Percentiles rank a stretch among this genome's conserved stretches.
phyloP scores from a whole-genome alignment of 2,888 invertebrate species.

The Drosophila limbata region DNA sequence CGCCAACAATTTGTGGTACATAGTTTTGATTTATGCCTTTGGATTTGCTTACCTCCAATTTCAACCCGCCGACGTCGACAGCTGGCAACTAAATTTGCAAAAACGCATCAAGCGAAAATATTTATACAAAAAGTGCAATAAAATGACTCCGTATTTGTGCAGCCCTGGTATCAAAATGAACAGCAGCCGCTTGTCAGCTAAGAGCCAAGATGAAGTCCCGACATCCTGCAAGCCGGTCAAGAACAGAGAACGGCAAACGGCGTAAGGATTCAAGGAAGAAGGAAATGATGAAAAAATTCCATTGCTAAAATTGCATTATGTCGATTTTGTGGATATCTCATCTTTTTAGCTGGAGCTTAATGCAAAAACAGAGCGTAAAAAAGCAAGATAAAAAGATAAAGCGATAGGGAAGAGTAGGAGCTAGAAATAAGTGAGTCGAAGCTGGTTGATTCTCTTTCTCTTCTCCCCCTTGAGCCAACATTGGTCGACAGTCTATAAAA shows the following conservation, averaged over 20 bases:
- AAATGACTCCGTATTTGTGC: constrained; percentile 28
- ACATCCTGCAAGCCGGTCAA: constrained; percentile 3
- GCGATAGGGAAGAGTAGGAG: constrained; percentile 9
- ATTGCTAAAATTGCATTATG: constrained; percentile 75
- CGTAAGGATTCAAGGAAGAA: constrained; percentile 18
- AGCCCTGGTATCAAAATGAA: constrained; percentile 35
- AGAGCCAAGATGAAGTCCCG: constrained; percentile 14
- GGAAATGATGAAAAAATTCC: constrained; percentile 55
- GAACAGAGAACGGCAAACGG: constrained; percentile 13
- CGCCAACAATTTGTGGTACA: constrained; percentile 36
- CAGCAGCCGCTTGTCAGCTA: constrained; percentile 18
- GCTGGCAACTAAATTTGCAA: constrained; percentile 54
- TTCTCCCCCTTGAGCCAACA: constrained; percentile 48
- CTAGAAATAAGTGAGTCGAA: constrained; percentile 44
- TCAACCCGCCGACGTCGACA: constrained; percentile 17
- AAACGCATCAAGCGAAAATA: constrained; percentile 49
- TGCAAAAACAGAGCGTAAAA: constrained; percentile 34
- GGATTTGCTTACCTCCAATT: constrained; percentile 46
- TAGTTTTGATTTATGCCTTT: constrained; percentile 68
- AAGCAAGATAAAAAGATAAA: constrained; percentile 9
- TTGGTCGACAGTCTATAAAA: constrained; percentile 50
- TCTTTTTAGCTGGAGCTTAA: constrained; percentile 27
- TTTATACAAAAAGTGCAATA: constrained; percentile 49
- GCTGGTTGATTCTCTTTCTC: constrained; percentile 7
- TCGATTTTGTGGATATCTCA: constrained; percentile 68